Evolutionary conservation across 2,888 invertebrate genomes (phyloP), one percentile per base, ranked within the genome.

Genomic region (Heliconius hortense): DNA sequence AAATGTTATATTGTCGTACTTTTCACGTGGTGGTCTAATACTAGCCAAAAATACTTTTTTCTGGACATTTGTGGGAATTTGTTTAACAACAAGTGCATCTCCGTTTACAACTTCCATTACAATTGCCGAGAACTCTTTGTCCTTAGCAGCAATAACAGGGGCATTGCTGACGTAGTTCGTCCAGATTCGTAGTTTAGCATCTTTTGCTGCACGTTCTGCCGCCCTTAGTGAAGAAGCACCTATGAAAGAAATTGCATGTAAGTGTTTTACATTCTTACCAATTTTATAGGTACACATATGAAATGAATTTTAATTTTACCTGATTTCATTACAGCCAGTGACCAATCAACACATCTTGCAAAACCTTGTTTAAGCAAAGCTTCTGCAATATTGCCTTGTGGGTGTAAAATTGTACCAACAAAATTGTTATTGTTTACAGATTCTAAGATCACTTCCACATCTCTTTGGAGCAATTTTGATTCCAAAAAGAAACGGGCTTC

Each of bases 21-120:
- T 94, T 87, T 96, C 98, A 90, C 98, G 96, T 59, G 99, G 99
- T 72, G 99, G 98, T 82, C 99, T 96, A 86, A 99, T 97, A 88
- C 99, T 98, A 48, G 99, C 97, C 78, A 99, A 94, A 94, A 99
- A 99, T 67, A 99, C 96, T 91, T 99, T 99, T 89, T 98, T 98
- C 63, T 95, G 93, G 59, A 95, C 95, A 59, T 97, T 97, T 85
- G 97, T 97, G 39, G 96, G 92, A 74, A 96, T 24, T 43, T 66
- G 93, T 87, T 98, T 98, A 0, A 99, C 96, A 72, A 97, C 95
- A 53, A 99, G 92, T 0, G 98, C 97, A 92, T 99, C 99, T 0
- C 98, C 99, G 86, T 98, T 98, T 8, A 98, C 96, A 59, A 99
- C 96, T 90, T 99, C 99, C 28, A 97, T 94, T 0, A 98, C 98